Evolutionary conservation across 2,797 vertebrate species (phyloP).

Genomic region (Alauda arvensis): DNA sequence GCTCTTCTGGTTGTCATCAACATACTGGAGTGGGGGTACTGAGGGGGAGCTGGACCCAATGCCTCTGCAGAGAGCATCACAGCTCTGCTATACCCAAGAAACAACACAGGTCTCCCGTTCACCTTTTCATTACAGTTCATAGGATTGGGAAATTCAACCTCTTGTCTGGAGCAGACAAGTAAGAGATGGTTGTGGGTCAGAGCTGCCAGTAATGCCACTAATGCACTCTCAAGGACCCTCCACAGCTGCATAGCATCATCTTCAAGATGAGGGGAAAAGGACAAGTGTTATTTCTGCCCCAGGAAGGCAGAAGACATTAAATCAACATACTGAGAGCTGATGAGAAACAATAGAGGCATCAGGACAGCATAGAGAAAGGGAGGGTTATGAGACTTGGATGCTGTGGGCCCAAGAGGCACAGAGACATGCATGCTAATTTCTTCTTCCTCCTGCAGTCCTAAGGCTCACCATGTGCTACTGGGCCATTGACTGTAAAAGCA

Average conservation of each 20-base stretch:
- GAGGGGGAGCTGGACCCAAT: neutral
- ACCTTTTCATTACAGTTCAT: neutral
- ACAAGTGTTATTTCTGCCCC: slow-evolving; percentile 20
- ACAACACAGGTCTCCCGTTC: neutral
- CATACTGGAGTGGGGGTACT: neutral
- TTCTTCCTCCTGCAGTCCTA: neutral
- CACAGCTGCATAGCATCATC: neutral
- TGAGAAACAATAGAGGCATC: slow-evolving; percentile 42
- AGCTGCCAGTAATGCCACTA: slow-evolving; percentile 20
- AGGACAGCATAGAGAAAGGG: slow-evolving; percentile 15
- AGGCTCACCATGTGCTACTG: neutral
- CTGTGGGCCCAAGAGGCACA: neutral
- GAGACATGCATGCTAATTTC: neutral
- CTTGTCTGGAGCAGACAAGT: neutral
- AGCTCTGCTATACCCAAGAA: neutral
- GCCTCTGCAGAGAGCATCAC: neutral
- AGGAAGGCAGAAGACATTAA: slow-evolving; percentile 25
- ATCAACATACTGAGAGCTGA: slow-evolving; percentile 46
- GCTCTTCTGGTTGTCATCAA: neutral
- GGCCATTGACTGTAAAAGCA: neutral
- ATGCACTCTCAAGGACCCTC: slow-evolving; percentile 41
- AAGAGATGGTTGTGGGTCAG: slow-evolving; percentile 22
- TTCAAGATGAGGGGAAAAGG: slow-evolving; percentile 3
- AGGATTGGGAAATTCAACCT: neutral
- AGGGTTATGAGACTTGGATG: slow-evolving; percentile 27